Conservation (phyloP, 2,888 invertebrate genomes). For the Eupithecia subfuscata region DNA sequence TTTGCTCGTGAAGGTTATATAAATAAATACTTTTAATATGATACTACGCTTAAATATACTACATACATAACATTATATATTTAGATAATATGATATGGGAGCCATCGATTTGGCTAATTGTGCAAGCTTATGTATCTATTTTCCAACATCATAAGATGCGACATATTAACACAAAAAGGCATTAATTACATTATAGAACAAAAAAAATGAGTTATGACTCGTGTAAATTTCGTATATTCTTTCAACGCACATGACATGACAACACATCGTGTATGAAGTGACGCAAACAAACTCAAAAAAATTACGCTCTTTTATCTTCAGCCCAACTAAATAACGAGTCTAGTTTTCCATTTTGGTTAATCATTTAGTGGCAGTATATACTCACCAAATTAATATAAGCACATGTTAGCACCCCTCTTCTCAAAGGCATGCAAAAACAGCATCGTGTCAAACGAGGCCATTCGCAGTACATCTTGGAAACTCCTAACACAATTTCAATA, state of each 20-base stretch:
- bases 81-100: too few species aligned
- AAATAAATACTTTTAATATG: too few species aligned
- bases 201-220: too few species aligned
- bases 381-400: constrained; percentile 72
- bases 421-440: constrained; percentile 72
- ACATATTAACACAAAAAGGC: too few species aligned
- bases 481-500: neutral
- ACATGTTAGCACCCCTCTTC: constrained; percentile 65
- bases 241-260: neutral
- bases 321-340: neutral
- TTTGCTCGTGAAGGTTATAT: too few species aligned
- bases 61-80: too few species aligned
- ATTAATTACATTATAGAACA: too few species aligned
- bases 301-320: neutral
- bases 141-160: too few species aligned
- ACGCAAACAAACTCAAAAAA: neutral
- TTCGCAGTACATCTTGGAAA: constrained; percentile 68
- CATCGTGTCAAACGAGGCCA: constrained; percentile 61
- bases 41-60: too few species aligned
- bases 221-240: too few species aligned
- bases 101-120: too few species aligned
- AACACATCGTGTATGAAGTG: neutral
- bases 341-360: neutral
- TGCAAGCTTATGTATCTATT: too few species aligned
- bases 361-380: constrained; percentile 27